Percentiles rank a stretch among this genome's conserved stretches.
These are phyloP conservation scores for Varanus komodoensis DNA, from an alignment of 2,113 vertebrate species.

Conservation along the genomic window DNA sequence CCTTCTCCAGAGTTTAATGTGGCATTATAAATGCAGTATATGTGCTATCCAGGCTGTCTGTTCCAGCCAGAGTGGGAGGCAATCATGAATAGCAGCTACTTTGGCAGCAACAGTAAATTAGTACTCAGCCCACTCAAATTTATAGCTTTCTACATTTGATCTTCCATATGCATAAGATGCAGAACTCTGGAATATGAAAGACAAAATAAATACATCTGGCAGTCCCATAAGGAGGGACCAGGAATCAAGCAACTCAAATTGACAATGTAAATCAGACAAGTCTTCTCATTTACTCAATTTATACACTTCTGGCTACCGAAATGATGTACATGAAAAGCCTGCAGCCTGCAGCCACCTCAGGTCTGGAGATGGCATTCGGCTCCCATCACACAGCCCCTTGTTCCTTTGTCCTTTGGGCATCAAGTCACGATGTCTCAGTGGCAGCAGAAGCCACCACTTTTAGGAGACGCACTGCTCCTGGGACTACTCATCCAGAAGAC, in stretches of 20 bases:
- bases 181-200: neutral
- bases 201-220: neutral
- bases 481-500: neutral
- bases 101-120: conserved; percentile 40
- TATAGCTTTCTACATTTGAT: conserved; percentile 47
- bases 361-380: neutral
- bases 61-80: conserved; percentile 47
- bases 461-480: neutral
- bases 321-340: neutral
- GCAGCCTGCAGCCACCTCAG: neutral
- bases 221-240: neutral
- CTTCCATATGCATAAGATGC: conserved; percentile 29
- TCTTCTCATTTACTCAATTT: conserved; percentile 1
- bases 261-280: conserved; percentile 52
- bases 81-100: conserved; percentile 57
- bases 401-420: neutral
- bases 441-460: neutral
- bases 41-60: conserved; percentile 49
- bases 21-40: conserved; percentile 51
- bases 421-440: neutral
- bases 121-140: conserved; percentile 47
- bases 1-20: conserved; percentile 52
- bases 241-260: conserved; percentile 38
- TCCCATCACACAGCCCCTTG: neutral
- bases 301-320: neutral